Base-by-base conservation (phyloP, 2,797 vertebrate genomes). In the Danio tinwini region DNA sequence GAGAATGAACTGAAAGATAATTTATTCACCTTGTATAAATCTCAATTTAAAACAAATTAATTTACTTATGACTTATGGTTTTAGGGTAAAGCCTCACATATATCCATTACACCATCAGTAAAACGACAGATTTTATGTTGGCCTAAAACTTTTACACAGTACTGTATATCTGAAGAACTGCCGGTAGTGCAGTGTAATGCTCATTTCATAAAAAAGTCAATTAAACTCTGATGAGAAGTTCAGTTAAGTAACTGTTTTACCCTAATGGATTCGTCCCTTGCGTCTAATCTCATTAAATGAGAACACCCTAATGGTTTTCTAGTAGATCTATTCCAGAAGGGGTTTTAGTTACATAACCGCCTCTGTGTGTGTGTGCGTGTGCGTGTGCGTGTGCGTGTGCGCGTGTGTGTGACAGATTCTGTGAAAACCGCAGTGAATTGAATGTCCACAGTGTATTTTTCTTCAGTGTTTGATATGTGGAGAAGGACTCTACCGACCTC, bases 261-360 rank as follows among this genome's bases (percentile, higher is more conserved):
- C 47, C 16, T 45, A 76, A 37, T 55, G 62, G 14, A 12, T 19
- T 53, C 7, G 7, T n/a, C 47, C 50, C 61, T 50, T 42, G 74
- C 16, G n/a, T 64, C 52, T 39, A n/a, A 69, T 40, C 73, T 47
- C 21, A 65, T 63, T 63, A 76, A 59, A 64, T 42, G 19, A 52
- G 52, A 49, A 45, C 52, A 63, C 21, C 61, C 73, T 76, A 55
- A 81, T 69, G 40, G 45, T 65, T 72, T 82, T 77, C 37, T 55
- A 44, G 5, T 39, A 69, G 73, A 75, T 50, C 40, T 72, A 50
- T 50, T 72, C 59, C 74, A 72, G 67, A 50, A 71, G 50, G 50
- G 52, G n/a, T 58, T 67, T 58, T 49, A 29, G 13, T 82, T 67
- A 82, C 45, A 52, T 78, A 82, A 77, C 61, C 42, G 13, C 37